Evolutionary conservation across 1,140 invertebrate genomes (phyloP).

Genomic region (Drosophila bipectinata): DNA sequence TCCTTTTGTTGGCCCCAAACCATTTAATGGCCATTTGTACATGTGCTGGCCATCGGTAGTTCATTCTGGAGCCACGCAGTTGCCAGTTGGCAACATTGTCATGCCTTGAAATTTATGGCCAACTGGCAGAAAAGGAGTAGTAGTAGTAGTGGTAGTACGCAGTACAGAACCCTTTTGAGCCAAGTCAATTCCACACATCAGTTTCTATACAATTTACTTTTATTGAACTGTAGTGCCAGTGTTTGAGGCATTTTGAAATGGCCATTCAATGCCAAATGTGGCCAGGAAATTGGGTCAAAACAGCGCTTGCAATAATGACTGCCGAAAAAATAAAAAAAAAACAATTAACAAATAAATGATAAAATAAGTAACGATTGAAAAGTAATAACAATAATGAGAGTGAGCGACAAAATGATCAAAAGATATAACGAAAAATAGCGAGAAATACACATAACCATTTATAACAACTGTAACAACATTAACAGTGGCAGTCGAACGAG

Average conservation of each 20-base stretch:
- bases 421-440: constrained; percentile 24
- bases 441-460: constrained; percentile 44
- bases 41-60: constrained; percentile 54
- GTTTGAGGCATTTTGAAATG: constrained; percentile 32
- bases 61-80: constrained; percentile 52
- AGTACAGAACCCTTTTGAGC: constrained; percentile 37
- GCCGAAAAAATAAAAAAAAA: constrained; percentile 24
- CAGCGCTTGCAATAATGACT: constrained; percentile 59
- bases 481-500: constrained; percentile 48
- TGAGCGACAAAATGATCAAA: constrained; percentile 71
- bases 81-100: constrained; percentile 73
- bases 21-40: constrained; percentile 69
- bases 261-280: constrained; percentile 53
- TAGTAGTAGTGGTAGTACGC: constrained; percentile 4
- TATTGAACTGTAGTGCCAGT: neutral
- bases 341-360: constrained; percentile 8
- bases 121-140: neutral
- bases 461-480: constrained; percentile 56
- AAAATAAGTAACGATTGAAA: constrained; percentile 64
- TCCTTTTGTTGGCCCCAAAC: constrained; percentile 8
- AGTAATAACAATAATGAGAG: constrained; percentile 78
- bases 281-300: constrained; percentile 69
- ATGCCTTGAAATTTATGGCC: constrained; percentile 65
- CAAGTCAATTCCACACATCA: constrained; percentile 24
- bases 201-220: constrained; percentile 20